Evolutionary conservation across 2,797 vertebrate genomes (phyloP).

Genomic region (Spatula clypeata): DNA sequence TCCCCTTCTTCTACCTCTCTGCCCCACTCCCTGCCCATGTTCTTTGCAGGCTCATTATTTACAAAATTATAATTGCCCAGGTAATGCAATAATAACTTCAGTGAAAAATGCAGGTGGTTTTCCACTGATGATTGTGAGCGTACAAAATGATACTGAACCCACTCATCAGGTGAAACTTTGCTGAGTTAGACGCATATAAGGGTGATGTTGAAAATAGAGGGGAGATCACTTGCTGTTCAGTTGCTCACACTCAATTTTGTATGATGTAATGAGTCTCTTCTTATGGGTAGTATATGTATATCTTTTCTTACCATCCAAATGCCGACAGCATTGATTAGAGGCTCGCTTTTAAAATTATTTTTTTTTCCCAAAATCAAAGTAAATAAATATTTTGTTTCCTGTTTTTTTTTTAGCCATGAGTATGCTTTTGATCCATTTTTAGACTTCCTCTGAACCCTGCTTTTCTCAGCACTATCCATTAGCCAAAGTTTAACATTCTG

Average conservation of each 20-base stretch:
- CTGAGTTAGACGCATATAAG: not conserved
- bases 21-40: not conserved
- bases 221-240: not conserved
- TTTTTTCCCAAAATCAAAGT: not conserved
- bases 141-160: not conserved
- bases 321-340: not conserved
- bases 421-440: conserved; percentile 63
- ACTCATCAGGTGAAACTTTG: not conserved
- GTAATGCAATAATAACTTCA: not conserved
- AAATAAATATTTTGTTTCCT: conserved; percentile 31
- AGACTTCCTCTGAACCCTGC: conserved; percentile 26
- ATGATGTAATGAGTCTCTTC: fast-evolving
- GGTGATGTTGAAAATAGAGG: not conserved
- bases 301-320: not conserved
- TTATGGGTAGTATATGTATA: fast-evolving
- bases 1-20: not conserved
- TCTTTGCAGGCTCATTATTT: not conserved
- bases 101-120: not conserved
- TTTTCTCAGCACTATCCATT: conserved; percentile 59
- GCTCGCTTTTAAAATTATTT: not conserved
- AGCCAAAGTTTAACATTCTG: conserved; percentile 73
- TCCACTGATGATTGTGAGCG: not conserved
- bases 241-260: not conserved
- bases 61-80: not conserved
- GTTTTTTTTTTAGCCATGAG: not conserved